Evolutionary conservation across 2,888 invertebrate species (phyloP).

Genomic region (Augiades crinisus): DNA sequence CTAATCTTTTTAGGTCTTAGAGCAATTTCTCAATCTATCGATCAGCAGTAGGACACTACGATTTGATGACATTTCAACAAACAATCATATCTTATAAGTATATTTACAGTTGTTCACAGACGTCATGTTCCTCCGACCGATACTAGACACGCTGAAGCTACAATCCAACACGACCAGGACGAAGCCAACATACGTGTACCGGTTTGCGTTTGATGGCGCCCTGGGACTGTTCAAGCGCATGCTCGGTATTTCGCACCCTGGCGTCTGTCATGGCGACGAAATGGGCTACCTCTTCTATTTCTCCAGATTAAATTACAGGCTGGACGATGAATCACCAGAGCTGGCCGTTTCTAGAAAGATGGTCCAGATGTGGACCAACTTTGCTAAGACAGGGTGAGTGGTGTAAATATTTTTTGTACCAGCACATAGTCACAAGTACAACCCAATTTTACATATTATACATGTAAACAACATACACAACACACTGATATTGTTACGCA

Average conservation of each 20-base stretch:
- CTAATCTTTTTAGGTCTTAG: too few species aligned
- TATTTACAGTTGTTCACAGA: constrained; percentile 80
- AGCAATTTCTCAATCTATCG: too few species aligned
- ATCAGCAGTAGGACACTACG: too few species aligned
- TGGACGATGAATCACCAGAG: constrained; percentile 82
- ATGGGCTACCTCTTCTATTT: constrained; percentile 85
- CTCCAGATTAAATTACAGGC: constrained; percentile 81
- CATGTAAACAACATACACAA: too few species aligned
- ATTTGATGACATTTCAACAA: too few species aligned
- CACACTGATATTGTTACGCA: too few species aligned
- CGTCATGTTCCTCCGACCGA: constrained; percentile 83
- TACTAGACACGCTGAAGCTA: constrained; percentile 74
- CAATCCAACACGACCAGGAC: constrained; percentile 61
- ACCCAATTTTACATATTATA: too few species aligned
- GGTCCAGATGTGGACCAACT: constrained; percentile 85
- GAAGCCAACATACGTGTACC: constrained; percentile 81
- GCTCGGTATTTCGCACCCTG: constrained; percentile 81
- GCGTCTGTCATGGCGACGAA: constrained; percentile 84
- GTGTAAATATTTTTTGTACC: too few species aligned
- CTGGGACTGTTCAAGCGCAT: constrained; percentile 83
- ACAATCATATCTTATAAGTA: too few species aligned
- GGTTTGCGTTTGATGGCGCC: constrained; percentile 83
- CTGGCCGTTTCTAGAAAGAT: constrained; percentile 80
- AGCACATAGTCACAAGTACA: too few species aligned
- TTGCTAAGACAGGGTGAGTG: constrained; percentile 83